Conservation (phyloP, 1,140 invertebrate species). For the Orchestia grillus region DNA sequence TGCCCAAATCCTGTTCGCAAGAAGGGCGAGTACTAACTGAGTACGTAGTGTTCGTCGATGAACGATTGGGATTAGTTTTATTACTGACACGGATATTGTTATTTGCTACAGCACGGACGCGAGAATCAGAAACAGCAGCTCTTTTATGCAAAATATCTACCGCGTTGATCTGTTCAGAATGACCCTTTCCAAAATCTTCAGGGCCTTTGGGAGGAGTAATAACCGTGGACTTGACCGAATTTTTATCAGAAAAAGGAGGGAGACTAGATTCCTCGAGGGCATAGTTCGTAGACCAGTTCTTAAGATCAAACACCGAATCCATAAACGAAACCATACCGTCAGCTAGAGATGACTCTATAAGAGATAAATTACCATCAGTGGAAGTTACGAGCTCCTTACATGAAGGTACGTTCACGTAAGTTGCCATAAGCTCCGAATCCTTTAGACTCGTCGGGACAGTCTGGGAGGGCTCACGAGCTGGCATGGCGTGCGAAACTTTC, state of each 20-base stretch:
- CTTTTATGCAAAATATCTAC: neutral
- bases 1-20: neutral
- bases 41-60: neutral
- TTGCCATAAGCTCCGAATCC: neutral
- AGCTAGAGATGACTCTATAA: neutral
- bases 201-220: neutral
- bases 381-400: neutral
- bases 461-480: neutral
- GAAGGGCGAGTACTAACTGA: neutral
- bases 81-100: neutral
- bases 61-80: neutral
- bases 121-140: neutral
- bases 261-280: neutral
- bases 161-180: neutral
- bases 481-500: neutral
- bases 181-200: neutral
- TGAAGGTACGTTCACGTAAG: conserved; percentile 31
- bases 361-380: neutral
- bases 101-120: neutral
- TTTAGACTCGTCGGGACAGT: neutral
- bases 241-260: neutral
- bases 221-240: neutral
- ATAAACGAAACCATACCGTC: conserved; percentile 15
- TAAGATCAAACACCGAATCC: conserved; percentile 19
- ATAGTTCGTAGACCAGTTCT: conserved; percentile 26